These are phyloP conservation scores for Drosophila azteca DNA, from an alignment of 1,140 invertebrate species.

Conservation along the genomic window DNA sequence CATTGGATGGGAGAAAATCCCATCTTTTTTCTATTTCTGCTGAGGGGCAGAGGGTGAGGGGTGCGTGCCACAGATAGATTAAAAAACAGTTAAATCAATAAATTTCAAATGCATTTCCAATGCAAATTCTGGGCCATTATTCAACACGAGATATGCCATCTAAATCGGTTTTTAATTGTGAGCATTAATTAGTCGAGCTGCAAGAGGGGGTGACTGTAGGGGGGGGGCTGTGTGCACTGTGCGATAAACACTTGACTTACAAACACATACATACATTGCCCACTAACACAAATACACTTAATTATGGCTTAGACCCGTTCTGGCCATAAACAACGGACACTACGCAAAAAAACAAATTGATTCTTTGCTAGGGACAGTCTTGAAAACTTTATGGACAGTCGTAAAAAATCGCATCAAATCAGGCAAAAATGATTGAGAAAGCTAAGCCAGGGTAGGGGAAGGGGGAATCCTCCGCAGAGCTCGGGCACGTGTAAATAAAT, in stretches of 20 bases:
- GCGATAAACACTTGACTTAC: constrained; percentile 42
- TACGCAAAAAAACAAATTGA: constrained; percentile 58
- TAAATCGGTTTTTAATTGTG: constrained; percentile 72
- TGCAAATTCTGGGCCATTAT: constrained; percentile 41
- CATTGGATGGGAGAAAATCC: constrained; percentile 1
- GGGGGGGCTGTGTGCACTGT: constrained; percentile 32
- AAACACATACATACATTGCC: constrained; percentile 21
- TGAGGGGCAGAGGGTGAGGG: no score
- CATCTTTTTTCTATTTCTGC: not conserved
- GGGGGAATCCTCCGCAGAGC: constrained; percentile 47
- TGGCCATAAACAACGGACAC: constrained; percentile 33
- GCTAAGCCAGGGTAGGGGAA: not conserved
- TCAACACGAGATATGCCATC: constrained; percentile 55
- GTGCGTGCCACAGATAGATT: constrained; percentile 49
- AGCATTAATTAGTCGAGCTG: constrained; percentile 38
- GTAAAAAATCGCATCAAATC: constrained; percentile 78
- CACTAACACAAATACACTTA: constrained; percentile 17
- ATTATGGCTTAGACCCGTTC: constrained; percentile 41
- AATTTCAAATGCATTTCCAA: constrained; percentile 53
- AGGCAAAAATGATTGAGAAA: constrained; percentile 48
- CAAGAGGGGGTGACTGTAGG: constrained; percentile 18
- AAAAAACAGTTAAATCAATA: constrained; percentile 38
- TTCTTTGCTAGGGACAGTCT: constrained; percentile 41
- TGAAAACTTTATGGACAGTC: constrained; percentile 58
- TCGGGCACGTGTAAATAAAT: constrained; percentile 77